Base-by-base conservation (phyloP, 2,888 invertebrate genomes). In the Psylliodes chrysocephalus region DNA sequence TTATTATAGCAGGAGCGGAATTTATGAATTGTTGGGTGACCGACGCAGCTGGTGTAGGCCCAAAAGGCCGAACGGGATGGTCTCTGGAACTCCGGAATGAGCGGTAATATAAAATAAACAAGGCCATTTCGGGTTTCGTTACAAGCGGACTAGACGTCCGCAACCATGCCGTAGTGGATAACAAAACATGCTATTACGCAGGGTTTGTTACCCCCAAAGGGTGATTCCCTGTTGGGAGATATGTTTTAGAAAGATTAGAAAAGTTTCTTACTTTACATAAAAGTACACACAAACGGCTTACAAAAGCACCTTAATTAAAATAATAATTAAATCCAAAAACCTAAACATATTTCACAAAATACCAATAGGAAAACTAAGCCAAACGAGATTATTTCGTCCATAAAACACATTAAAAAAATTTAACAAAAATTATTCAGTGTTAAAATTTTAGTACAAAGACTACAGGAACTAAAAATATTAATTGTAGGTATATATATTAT, bases 1-100 rank as follows among this genome's bases (percentile, higher is more conserved):
- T 59, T 59, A 59, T 59, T 59, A 59, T 59, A 59, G 49, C 25
- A 38, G 12, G 38, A 40, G 28, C 40, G 28, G 38, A 49, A 59
- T 59, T 59, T 59, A 59, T 59, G 57, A 59, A 59, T 40, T 49
- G 47, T 49, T 49, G 57, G 57, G 35, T 59, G 57, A 49, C 57
- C 57, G 38, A 49, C 40, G 22, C 49, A 49, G 57, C 57, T 25
- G 38, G 57, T 49, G 19, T 49, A 28, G 25, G 38, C 17, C 33
- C 7, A 57, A 57, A 49, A 19, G 40, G 57, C 49, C 25, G 30
- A 30, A 30, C 28, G 28, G 30, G 15, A 22, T n/a, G 49, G 25
- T 17, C 14, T 7, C 4, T 8, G 15, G 49, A 57, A 49, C n/a
- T n/a, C n/a, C n/a, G n/a, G 33, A 57, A 49, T 49, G 57, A 6